These are phyloP conservation scores for Ypsolopha scabrella DNA, from an alignment of 2,888 invertebrate genomes.

Conservation along the genomic window DNA sequence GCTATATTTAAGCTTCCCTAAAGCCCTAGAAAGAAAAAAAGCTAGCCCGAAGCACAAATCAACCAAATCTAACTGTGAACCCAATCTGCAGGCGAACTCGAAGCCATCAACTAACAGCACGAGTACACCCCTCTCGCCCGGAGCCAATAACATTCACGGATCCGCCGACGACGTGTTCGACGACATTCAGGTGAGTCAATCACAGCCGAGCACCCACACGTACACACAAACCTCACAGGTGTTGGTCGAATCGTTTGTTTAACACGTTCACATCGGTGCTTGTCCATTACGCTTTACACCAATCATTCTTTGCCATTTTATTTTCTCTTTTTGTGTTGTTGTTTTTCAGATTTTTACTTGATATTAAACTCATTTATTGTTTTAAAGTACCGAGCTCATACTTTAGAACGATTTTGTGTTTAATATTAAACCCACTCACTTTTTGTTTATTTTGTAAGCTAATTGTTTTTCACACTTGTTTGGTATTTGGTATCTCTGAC, in stretches of 20 bases:
- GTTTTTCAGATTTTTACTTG: background rate
- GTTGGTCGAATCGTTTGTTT: constrained; percentile 38
- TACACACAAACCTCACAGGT: constrained; percentile 33
- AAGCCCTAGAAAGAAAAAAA: no score
- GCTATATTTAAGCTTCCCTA: no score
- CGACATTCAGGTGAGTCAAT: constrained; percentile 53
- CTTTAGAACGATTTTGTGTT: constrained; percentile 38
- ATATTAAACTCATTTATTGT: constrained; percentile 24
- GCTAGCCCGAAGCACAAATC: no score
- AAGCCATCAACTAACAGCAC: constrained; percentile 57
- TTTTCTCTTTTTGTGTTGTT: constrained; percentile 17
- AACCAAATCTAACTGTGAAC: background rate
- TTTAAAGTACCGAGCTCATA: constrained; percentile 63
- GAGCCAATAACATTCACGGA: constrained; percentile 50
- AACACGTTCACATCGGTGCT: constrained; percentile 66
- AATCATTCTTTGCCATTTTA: constrained; percentile 25
- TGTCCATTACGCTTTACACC: constrained; percentile 36
- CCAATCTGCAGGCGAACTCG: constrained; percentile 35
- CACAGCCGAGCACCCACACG: background rate
- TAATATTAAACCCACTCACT: constrained; percentile 9
- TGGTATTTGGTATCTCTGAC: background rate
- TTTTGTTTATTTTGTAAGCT: no score
- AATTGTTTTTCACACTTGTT: background rate
- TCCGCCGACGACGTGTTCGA: constrained; percentile 60
- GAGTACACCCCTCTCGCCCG: constrained; percentile 55